Evolutionary conservation across 2,113 vertebrate genomes (phyloP).

Genomic region (Phodopus roborovskii): DNA sequence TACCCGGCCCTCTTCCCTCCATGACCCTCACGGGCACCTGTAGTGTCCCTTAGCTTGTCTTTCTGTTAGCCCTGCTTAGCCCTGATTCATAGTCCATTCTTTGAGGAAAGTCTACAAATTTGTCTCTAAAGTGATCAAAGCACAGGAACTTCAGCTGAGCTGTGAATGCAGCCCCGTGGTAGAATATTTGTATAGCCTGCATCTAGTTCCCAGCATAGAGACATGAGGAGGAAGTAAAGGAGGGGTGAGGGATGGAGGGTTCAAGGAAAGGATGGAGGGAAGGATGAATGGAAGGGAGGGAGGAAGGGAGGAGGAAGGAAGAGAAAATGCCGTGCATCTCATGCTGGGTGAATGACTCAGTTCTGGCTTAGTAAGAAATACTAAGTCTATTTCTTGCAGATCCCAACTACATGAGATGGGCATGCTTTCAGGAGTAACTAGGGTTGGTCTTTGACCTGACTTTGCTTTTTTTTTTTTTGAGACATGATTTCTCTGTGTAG

Average conservation of each 20-base stretch:
- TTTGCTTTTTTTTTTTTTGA: not conserved
- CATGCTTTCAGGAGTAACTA: conserved; percentile 9
- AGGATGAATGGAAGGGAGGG: too few species aligned
- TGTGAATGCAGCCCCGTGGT: too few species aligned
- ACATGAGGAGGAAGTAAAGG: not conserved
- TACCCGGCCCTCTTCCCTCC: not conserved
- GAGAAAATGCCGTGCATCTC: not conserved
- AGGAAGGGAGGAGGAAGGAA: fast-evolving
- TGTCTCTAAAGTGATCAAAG: not conserved
- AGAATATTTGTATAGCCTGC: not conserved
- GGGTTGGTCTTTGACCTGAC: not conserved
- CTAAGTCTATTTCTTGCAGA: not conserved
- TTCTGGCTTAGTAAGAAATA: not conserved
- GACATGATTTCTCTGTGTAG: too few species aligned
- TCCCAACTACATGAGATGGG: not conserved
- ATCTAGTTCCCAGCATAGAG: not conserved
- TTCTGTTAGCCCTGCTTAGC: not conserved
- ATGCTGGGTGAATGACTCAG: not conserved
- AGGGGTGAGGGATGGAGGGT: too few species aligned
- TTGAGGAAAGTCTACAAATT: not conserved
- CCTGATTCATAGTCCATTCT: not conserved
- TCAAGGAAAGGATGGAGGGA: fast-evolving
- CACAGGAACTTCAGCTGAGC: not conserved
- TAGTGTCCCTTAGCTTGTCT: not conserved
- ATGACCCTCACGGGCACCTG: not conserved